A percentile compares a stretch with the other conserved stretches of the same genome.
phyloP scores from a whole-genome alignment of 2,113 vertebrate species.

The Hemiscyllium ocellatum region DNA sequence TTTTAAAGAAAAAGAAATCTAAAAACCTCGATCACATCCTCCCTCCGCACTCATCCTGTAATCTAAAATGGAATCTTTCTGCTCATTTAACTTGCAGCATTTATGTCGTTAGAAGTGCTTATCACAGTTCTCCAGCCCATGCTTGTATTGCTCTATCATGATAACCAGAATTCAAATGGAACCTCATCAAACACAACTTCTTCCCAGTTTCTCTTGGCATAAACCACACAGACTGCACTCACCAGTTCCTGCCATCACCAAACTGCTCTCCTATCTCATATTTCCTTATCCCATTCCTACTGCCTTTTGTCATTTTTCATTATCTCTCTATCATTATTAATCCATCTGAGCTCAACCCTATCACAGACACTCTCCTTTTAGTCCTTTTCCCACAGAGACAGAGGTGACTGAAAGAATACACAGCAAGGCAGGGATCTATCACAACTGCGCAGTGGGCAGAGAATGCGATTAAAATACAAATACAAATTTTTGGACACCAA shows the following conservation, averaged over 20 bases:
- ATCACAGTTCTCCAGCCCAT: background rate
- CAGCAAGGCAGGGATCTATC: too few relatives aligned
- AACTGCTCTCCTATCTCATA: background rate
- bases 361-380: background rate
- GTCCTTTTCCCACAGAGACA: background rate
- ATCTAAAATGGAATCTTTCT: slow-evolving; percentile 34
- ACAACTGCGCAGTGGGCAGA: too few relatives aligned
- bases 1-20: background rate
- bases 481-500: too few relatives aligned
- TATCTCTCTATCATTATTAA: background rate
- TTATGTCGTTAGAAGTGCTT: slow-evolving; percentile 11
- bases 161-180: background rate
- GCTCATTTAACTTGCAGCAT: background rate
- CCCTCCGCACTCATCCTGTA: background rate
- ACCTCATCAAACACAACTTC: background rate
- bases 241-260: background rate
- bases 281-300: background rate
- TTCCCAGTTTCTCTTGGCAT: background rate
- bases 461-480: too few relatives aligned
- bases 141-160: background rate
- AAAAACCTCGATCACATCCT: background rate
- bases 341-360: background rate
- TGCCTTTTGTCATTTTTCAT: too few relatives aligned
- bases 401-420: too few relatives aligned
- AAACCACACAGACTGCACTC: background rate